Evolutionary conservation across 1,140 invertebrate species (phyloP).

Genomic region (Ostrea denselamellosa): DNA sequence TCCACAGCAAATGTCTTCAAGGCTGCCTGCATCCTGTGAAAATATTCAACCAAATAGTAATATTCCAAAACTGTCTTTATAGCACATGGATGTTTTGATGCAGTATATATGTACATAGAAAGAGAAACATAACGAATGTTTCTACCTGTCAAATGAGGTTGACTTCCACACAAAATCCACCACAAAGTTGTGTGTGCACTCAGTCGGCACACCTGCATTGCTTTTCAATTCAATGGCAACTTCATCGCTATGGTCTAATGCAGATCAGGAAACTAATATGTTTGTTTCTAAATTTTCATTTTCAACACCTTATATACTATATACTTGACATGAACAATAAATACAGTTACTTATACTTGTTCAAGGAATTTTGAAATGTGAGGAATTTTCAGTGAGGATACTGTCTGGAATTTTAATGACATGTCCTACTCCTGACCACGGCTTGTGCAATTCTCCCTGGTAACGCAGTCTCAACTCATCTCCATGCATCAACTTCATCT

Average conservation of each 20-base stretch:
- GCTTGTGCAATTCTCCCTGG: conserved; percentile 92
- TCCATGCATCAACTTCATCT: conserved; percentile 99
- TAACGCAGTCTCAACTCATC: conserved; percentile 97
- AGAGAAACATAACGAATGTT: not conserved
- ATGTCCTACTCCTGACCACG: conserved; percentile 95
- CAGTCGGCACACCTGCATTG: conserved; percentile 92
- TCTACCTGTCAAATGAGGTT: conserved; percentile 96
- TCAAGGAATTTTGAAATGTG: no score
- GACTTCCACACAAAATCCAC: conserved; percentile 99
- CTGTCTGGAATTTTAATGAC: conserved; percentile 99
- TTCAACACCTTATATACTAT: no score
- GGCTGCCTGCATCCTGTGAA: conserved; percentile 94
- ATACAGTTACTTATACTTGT: no score
- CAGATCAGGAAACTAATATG: conserved; percentile 43
- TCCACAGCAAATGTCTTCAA: conserved; percentile 97
- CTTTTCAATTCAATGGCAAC: conserved; percentile 97
- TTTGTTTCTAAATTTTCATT: not conserved
- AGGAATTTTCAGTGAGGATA: conserved; percentile 73
- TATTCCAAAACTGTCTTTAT: not conserved
- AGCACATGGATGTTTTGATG: not conserved
- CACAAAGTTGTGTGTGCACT: conserved; percentile 96
- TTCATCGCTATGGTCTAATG: conserved; percentile 94
- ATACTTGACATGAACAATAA: no score
- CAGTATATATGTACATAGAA: not conserved
- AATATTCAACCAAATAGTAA: not conserved